These are phyloP conservation scores for Strigops habroptila DNA, from an alignment of 2,113 vertebrate genomes.

Conservation along the genomic window DNA sequence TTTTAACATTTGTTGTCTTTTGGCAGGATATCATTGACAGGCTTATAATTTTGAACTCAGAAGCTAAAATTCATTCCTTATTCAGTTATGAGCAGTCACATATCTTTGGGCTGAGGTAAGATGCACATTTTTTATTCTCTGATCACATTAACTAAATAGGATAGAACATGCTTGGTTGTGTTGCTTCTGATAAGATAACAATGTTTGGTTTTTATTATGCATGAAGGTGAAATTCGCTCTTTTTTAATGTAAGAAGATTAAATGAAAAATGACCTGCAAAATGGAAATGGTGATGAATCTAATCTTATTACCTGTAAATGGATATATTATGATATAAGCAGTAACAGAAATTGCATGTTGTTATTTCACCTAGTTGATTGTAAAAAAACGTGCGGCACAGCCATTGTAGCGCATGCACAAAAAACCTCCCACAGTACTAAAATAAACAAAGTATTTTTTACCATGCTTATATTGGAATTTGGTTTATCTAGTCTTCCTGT, in stretches of 20 bases:
- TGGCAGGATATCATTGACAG: conserved; percentile 92
- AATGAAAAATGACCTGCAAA: not conserved
- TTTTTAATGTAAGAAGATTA: not conserved
- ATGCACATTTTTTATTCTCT: conserved; percentile 18
- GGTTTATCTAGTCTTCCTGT: not conserved
- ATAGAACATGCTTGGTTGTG: not conserved
- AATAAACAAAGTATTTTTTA: not conserved
- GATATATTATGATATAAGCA: not conserved
- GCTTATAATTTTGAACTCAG: conserved; percentile 89
- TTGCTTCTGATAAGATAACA: conserved; percentile 1
- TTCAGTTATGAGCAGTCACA: conserved; percentile 96
- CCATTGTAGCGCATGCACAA: not conserved
- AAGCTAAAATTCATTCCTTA: conserved; percentile 91
- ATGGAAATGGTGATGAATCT: not conserved
- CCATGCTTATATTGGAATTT: not conserved
- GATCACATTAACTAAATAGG: not conserved
- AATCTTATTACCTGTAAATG: not conserved
- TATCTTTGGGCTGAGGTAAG: conserved; percentile 94
- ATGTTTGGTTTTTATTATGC: conserved; percentile 5
- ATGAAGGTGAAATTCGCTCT: not conserved
- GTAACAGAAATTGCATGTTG: not conserved
- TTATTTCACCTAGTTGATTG: not conserved
- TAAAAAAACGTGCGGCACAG: not conserved
- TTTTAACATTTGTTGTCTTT: conserved; percentile 3
- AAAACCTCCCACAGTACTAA: not conserved